Percentiles rank a stretch among this genome's conserved stretches.
These are phyloP conservation scores for Oncorhynchus masou DNA, from an alignment of 2,113 vertebrate species.

Conservation along the genomic window DNA sequence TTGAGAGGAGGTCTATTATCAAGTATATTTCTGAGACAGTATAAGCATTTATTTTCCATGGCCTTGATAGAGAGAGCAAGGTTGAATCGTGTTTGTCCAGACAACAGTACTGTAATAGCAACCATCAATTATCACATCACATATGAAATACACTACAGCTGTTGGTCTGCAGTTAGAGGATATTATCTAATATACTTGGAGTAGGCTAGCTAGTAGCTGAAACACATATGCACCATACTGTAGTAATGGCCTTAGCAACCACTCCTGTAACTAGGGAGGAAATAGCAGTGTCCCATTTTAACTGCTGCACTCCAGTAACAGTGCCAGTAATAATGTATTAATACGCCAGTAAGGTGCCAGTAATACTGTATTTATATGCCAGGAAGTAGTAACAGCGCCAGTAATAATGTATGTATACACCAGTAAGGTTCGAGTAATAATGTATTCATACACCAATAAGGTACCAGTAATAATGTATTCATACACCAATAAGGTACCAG, in stretches of 20 bases:
- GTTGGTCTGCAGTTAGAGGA: slow-evolving; percentile 19
- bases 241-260: slow-evolving; percentile 52
- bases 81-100: background rate
- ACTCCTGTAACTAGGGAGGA: slow-evolving; percentile 49
- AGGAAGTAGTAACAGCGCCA: background rate
- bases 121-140: slow-evolving; percentile 37
- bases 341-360: background rate
- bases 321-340: slow-evolving; percentile 20
- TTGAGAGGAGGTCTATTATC: background rate
- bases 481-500: no score
- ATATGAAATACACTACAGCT: slow-evolving; percentile 38
- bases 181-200: slow-evolving; percentile 45
- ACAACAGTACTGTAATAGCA: background rate
- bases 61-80: background rate
- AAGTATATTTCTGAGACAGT: background rate
- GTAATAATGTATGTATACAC: no score
- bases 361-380: background rate
- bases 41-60: background rate
- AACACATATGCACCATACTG: slow-evolving; percentile 29
- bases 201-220: background rate
- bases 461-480: no score
- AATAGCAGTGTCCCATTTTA: slow-evolving; percentile 33
- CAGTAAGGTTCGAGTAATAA: no score
- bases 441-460: no score
- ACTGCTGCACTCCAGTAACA: slow-evolving; percentile 14